These are phyloP conservation scores for Anser cygnoides DNA, from an alignment of 2,113 vertebrate species.

Conservation along the genomic window DNA sequence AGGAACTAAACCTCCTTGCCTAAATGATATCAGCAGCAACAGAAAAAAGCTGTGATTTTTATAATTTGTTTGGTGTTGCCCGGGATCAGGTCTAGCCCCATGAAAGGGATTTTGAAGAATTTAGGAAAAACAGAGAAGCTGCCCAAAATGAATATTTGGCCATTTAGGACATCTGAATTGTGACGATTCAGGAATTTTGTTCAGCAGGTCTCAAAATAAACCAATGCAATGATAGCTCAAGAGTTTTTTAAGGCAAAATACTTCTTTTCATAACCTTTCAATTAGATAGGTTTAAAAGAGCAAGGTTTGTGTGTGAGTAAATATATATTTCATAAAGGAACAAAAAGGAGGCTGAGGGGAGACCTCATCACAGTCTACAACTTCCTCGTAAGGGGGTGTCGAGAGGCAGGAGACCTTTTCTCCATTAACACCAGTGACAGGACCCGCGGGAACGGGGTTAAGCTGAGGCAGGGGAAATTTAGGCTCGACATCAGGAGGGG, in stretches of 20 bases:
- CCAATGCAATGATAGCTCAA: neutral
- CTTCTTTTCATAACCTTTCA: neutral
- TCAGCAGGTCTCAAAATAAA: neutral
- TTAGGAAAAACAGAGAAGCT: neutral
- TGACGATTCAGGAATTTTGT: neutral
- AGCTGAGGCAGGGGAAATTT: too few relatives aligned
- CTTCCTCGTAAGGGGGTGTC: too few relatives aligned
- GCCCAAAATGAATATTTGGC: neutral
- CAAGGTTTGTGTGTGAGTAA: neutral
- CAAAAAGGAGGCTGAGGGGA: too few relatives aligned
- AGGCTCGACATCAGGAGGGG: too few relatives aligned
- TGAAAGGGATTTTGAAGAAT: neutral
- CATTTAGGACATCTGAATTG: neutral
- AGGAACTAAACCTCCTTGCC: neutral
- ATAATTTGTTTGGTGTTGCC: neutral
- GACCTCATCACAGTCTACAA: too few relatives aligned
- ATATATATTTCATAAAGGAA: conserved; percentile 4
- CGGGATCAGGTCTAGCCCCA: neutral
- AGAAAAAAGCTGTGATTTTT: neutral
- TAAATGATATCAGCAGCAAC: neutral
- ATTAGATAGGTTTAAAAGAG: neutral
- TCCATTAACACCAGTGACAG: too few relatives aligned
- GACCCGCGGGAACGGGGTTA: too few relatives aligned
- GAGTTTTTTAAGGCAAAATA: neutral
- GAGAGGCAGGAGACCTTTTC: too few relatives aligned